A percentile compares a stretch with the other conserved stretches of the same genome.
Evolutionary conservation across 2,797 vertebrate genomes (phyloP).

Genomic region (Poeciliopsis gracilis): DNA sequence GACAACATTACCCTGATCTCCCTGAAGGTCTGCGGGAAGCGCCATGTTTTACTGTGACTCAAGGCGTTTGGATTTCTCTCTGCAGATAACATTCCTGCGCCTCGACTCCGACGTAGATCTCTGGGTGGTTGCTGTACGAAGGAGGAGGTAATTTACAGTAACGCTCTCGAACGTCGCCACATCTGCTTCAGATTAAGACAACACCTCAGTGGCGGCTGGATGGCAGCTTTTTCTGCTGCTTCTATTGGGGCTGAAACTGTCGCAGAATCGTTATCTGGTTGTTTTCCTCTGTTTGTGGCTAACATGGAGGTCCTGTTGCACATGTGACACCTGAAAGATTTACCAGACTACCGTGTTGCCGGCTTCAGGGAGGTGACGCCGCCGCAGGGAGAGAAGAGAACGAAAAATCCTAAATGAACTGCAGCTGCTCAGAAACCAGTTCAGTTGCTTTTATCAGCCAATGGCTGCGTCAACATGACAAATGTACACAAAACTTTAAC

Average conservation of each 20-base stretch:
- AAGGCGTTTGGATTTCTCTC: constrained; percentile 14
- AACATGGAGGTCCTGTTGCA: constrained; percentile 21
- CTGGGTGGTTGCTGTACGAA: constrained; percentile 35
- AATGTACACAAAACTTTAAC: too few relatives aligned
- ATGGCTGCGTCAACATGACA: neutral
- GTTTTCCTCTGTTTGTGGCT: constrained; percentile 40
- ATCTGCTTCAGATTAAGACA: constrained; percentile 74
- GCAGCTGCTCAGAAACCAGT: constrained; percentile 31
- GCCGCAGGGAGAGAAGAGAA: neutral
- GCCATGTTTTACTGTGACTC: constrained; percentile 26
- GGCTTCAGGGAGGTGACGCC: constrained; percentile 27
- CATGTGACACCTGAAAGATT: constrained; percentile 42
- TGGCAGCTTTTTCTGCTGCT: constrained; percentile 67
- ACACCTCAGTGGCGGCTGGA: constrained; percentile 63
- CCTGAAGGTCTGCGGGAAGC: constrained; percentile 15
- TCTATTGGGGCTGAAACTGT: constrained; percentile 48
- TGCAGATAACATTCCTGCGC: constrained; percentile 37
- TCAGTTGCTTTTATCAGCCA: constrained; percentile 44
- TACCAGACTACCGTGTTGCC: neutral
- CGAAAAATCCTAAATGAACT: constrained; percentile 24
- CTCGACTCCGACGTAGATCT: constrained; percentile 33
- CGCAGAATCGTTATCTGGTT: constrained; percentile 37
- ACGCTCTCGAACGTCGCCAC: constrained; percentile 52
- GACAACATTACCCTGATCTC: constrained; percentile 12
- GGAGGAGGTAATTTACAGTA: constrained; percentile 52